Evolutionary conservation across 1,140 invertebrate genomes (phyloP).

Genomic region (Calephelis nemesis): DNA sequence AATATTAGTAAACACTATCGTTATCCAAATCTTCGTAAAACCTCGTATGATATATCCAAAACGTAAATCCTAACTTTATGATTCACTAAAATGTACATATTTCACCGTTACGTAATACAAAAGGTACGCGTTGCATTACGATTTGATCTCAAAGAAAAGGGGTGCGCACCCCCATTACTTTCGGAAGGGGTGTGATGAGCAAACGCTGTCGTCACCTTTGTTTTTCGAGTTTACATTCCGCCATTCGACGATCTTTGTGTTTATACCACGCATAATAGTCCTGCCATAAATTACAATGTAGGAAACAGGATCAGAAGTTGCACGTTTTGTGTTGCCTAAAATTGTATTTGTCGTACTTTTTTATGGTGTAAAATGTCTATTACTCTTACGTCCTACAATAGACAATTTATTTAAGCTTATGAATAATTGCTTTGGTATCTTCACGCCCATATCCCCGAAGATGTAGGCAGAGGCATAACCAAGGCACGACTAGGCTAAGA

Average conservation of each 20-base stretch:
- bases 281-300: constrained; percentile 9
- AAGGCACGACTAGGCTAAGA: too few species aligned
- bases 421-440: too few species aligned
- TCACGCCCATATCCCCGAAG: too few species aligned
- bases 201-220: constrained; percentile 31
- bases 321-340: neutral
- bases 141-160: constrained; percentile 22
- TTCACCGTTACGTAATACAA: neutral
- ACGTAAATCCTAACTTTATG: neutral
- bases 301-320: neutral
- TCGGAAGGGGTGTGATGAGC: constrained; percentile 27
- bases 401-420: too few species aligned
- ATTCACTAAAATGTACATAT: constrained; percentile 10
- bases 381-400: too few species aligned
- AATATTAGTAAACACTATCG: too few species aligned
- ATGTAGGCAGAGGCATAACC: too few species aligned
- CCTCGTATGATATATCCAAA: neutral
- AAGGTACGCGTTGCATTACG: constrained; percentile 7
- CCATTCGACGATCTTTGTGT: constrained; percentile 12
- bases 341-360: too few species aligned
- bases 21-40: neutral
- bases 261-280: constrained; percentile 7
- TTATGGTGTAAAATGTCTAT: too few species aligned
- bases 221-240: constrained; percentile 32
- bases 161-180: constrained; percentile 22